Evolutionary conservation across 2,888 invertebrate species (phyloP).

Genomic region (Elysia crispata): DNA sequence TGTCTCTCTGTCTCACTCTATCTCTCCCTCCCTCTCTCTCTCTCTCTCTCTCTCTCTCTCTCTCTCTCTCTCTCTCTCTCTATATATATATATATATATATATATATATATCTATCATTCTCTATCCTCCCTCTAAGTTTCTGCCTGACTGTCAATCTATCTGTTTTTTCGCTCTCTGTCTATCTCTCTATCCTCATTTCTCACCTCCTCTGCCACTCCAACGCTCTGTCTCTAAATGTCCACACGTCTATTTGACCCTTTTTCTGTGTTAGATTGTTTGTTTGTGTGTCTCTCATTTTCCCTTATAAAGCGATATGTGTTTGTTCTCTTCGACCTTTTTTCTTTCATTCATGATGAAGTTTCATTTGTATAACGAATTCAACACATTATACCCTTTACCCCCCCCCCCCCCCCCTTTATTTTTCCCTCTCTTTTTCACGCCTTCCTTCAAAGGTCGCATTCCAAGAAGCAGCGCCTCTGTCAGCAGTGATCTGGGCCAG

Average conservation of each 20-base stretch:
- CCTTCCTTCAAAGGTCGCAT: slow-evolving; percentile 56
- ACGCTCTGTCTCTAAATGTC: neutral
- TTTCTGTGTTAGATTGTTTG: too few species aligned
- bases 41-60: too few species aligned
- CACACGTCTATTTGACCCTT: too few species aligned
- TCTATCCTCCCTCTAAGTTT: neutral
- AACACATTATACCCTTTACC: neutral
- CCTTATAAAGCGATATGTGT: too few species aligned
- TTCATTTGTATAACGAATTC: too few species aligned
- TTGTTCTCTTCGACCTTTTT: too few species aligned
- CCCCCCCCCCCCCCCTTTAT: too few species aligned
- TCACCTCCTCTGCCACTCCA: neutral
- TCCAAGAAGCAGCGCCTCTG: slow-evolving; percentile 63
- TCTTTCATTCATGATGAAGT: too few species aligned
- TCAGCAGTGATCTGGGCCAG: slow-evolving; percentile 60
- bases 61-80: neutral
- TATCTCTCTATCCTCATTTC: neutral
- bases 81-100: neutral
- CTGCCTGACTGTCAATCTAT: neutral
- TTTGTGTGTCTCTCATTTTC: too few species aligned
- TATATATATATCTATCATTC: neutral
- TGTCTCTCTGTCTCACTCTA: too few species aligned
- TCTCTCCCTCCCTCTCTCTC: too few species aligned
- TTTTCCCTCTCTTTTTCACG: neutral
- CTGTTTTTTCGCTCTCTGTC: neutral